Evolutionary conservation across 2,888 invertebrate genomes (phyloP), one percentile per base, ranked within the genome.

Genomic region (Rotaria socialis): DNA sequence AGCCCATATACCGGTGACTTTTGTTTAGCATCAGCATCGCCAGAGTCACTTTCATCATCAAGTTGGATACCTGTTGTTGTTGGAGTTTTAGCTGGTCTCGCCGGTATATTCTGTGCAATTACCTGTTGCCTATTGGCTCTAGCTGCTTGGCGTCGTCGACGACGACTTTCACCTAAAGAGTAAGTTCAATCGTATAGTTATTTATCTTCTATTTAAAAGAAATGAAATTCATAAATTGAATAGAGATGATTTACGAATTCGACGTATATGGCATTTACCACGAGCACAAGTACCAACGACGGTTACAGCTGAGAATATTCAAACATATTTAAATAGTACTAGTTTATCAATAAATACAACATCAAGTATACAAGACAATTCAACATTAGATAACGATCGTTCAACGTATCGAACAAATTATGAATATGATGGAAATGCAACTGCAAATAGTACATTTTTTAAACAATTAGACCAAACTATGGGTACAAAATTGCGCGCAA

Each of bases 231-330:
- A 22, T 16, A 27, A 67, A 35, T 43, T 24, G 3, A 24, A 43
- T 80, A 47, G 80, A 41, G 67, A n/a, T 47, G 80, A 43, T 1
- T 43, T 80, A 43, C 10, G 11, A n/a, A 47, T 80, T 80, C 80
- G 80, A n/a, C 80, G 80, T 80, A 24, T 80, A 2, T 80, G 80
- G 80, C 47, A 80, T 80, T 47, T 80, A 80, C 80, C 80, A 80
- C 47, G 80, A 24, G 80, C 80, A 11, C 43, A 80, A 80, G 47
- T 22, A 80, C 80, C 80, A 24, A 0, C 6, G 47, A 41, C 24
- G 5, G 80, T 80, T 19, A 80, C 80, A 47, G 80, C 80, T 43
- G 47, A 47, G n/a, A 80, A 80, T 47, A n/a, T 80, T 8, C 47
- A n/a, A 7, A 3, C 24, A n/a, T 80, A 80, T 47, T 7, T 80